Evolutionary conservation across 2,888 invertebrate species (phyloP).

Genomic region (Rhorus exstirpatorius): DNA sequence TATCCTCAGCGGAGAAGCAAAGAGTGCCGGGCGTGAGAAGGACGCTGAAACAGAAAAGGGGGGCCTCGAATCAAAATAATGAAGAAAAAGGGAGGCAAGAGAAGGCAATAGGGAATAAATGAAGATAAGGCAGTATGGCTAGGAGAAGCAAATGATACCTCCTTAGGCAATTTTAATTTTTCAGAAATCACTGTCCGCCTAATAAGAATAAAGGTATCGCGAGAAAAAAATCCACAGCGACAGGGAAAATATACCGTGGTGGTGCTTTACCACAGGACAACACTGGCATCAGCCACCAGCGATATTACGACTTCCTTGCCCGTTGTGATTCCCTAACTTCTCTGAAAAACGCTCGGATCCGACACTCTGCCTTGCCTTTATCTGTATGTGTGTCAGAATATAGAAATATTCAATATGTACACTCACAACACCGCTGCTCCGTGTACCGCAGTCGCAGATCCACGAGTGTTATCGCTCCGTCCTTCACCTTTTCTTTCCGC

Average conservation of each 20-base stretch:
- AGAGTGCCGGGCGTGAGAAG: conserved; percentile 83
- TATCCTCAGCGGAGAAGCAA: conserved; percentile 72
- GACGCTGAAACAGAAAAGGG: conserved; percentile 79
- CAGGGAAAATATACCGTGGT: conserved; percentile 75
- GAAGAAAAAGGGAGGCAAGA: conserved; percentile 46
- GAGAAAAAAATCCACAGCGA: conserved; percentile 53
- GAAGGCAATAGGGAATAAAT: conserved; percentile 52
- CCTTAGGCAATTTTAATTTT: conserved; percentile 86
- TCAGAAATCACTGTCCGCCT: conserved; percentile 85
- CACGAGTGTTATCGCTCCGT: conserved; percentile 37
- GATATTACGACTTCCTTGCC: conserved; percentile 76
- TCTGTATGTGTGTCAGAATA: conserved; percentile 39
- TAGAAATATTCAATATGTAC: conserved; percentile 25
- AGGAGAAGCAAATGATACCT: conserved; percentile 84
- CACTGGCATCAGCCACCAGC: conserved; percentile 78
- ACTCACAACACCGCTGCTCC: conserved; percentile 4
- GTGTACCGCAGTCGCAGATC: conserved; percentile 21
- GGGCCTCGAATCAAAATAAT: conserved; percentile 54
- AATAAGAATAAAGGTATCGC: conserved; percentile 84
- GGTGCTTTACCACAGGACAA: conserved; percentile 67
- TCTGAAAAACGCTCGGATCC: conserved; percentile 44
- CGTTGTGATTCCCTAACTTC: conserved; percentile 34
- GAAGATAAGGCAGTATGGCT: conserved; percentile 60
- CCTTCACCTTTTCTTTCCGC: conserved; percentile 55
- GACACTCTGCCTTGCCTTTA: conserved; percentile 27